A percentile compares a stretch with the other conserved stretches of the same genome.
Conservation (phyloP, 2,888 invertebrate species). For the Trimorus sp. region DNA sequence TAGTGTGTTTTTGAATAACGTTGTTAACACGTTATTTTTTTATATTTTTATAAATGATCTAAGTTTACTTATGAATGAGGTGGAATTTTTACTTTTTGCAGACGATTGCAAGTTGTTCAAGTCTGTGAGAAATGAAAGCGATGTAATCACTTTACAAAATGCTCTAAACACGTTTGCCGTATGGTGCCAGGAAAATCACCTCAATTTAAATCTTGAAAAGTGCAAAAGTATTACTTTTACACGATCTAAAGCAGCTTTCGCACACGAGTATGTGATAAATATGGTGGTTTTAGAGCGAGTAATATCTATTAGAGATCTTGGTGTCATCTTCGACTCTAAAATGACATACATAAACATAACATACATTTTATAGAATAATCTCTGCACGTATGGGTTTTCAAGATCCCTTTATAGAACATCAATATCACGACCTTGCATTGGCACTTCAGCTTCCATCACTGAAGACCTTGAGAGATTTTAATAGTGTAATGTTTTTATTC, state of each 20-base stretch:
- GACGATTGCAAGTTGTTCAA: slow-evolving; percentile 21
- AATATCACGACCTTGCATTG: not conserved
- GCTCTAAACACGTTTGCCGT: not conserved
- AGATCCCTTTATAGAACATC: slow-evolving; percentile 12
- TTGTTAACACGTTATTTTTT: not conserved
- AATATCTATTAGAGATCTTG: slow-evolving; percentile 2
- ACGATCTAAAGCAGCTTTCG: not conserved
- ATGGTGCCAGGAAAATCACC: slow-evolving; percentile 15
- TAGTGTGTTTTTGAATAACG: too few relatives aligned
- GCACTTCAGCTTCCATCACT: slow-evolving; percentile 2
- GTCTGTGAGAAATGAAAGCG: not conserved
- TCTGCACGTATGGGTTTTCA: not conserved
- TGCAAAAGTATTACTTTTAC: slow-evolving; percentile 23
- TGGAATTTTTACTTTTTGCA: slow-evolving; percentile 20
- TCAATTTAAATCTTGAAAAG: not conserved
- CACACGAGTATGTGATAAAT: not conserved
- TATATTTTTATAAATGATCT: slow-evolving; percentile 20
- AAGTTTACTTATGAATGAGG: not conserved
- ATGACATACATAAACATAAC: slow-evolving; percentile 8
- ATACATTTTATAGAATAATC: slow-evolving; percentile 11
- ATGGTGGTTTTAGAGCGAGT: not conserved
- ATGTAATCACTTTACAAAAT: not conserved
- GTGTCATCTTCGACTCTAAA: slow-evolving; percentile 11
- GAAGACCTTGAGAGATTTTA: not conserved
- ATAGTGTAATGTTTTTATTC: not conserved